Evolutionary conservation across 2,797 vertebrate species (phyloP), one percentile per base, ranked within the genome.

Genomic region (Leptatherina wallacei): DNA sequence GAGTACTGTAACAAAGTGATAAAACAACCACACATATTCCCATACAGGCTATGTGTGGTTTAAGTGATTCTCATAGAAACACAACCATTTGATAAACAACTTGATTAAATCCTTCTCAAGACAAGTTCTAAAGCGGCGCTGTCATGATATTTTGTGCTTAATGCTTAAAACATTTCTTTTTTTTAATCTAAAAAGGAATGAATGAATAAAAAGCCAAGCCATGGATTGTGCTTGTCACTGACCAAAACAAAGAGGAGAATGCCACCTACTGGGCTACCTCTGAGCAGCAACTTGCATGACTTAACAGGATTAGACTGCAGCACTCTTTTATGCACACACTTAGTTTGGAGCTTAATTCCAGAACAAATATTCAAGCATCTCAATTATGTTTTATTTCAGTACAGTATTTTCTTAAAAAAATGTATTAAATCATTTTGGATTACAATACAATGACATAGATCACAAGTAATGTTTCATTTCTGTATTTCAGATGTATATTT

Each of bases 401-500:
- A 44, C 42, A 20, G 3, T 42, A 42, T 13, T 6, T 42, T 6
- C 16, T 18, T 42, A 1, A 42, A 6, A 4, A 42, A 18, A 49
- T 49, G 44, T 4, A 9, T 42, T 42, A 42, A 42, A 42, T 42
- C 40, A 16, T 12, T 42, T 42, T 5, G 49, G 22, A 22, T 51
- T 30, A 16, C 52, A 27, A 16, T 14, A 24, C 4, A 14, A 55
- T 8, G 22, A 18, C 29, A 18, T 8, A 52, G 49, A 42, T 77
- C 30, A 65, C 14, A 33, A 29, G 0, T 1, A 18, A 0, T 72
- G 10, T 59, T 61, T 61, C 64, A 38, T 78, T 56, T 82, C 27
- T 82, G 3, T 10, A 16, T 91, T 94, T 84, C 73, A 95, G 95
- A 95, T 66, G 92, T 95, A 20, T 95, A 95, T 77, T 65, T 95